Percentiles rank a stretch among this genome's conserved stretches.
Evolutionary conservation across 2,888 invertebrate species (phyloP).

Genomic region (Ectemnius cavifrons): DNA sequence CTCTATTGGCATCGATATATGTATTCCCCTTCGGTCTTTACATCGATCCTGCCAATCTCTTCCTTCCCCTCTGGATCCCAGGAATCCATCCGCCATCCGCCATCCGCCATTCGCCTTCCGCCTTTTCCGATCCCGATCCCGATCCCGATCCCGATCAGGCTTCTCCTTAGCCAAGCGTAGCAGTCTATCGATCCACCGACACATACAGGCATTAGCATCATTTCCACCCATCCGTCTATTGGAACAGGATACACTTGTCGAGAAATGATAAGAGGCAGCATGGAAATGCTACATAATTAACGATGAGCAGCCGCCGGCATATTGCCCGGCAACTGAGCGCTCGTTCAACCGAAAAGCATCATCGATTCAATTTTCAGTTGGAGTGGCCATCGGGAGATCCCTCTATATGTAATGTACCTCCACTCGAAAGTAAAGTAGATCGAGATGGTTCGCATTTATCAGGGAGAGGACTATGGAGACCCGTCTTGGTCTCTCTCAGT

Average conservation of each 20-base stretch:
- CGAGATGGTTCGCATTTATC: slow-evolving; percentile 25
- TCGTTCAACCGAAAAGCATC: not conserved
- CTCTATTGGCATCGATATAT: slow-evolving; percentile 75
- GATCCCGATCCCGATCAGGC: no score
- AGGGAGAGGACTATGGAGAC: no score
- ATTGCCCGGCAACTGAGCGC: not conserved
- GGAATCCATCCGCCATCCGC: slow-evolving; percentile 7
- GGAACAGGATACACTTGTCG: slow-evolving; percentile 42
- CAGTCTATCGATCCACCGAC: slow-evolving; percentile 19
- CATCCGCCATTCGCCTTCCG: not conserved
- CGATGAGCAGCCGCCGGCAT: slow-evolving; percentile 7
- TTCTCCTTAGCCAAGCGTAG: no score
- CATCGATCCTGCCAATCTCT: slow-evolving; percentile 50
- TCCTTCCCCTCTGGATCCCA: slow-evolving; percentile 3
- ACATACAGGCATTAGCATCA: no score
- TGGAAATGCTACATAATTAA: slow-evolving; percentile 25
- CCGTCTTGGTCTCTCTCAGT: no score
- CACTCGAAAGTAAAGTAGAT: slow-evolving; percentile 1
- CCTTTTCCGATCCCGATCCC: slow-evolving; percentile 3
- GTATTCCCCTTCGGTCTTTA: slow-evolving; percentile 57
- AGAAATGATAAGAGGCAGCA: slow-evolving; percentile 27
- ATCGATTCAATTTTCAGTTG: no score
- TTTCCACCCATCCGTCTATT: no score
- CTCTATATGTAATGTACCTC: not conserved
- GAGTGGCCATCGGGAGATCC: not conserved